Base-by-base conservation (phyloP, 2,113 vertebrate genomes). In the Ciconia stormi region DNA sequence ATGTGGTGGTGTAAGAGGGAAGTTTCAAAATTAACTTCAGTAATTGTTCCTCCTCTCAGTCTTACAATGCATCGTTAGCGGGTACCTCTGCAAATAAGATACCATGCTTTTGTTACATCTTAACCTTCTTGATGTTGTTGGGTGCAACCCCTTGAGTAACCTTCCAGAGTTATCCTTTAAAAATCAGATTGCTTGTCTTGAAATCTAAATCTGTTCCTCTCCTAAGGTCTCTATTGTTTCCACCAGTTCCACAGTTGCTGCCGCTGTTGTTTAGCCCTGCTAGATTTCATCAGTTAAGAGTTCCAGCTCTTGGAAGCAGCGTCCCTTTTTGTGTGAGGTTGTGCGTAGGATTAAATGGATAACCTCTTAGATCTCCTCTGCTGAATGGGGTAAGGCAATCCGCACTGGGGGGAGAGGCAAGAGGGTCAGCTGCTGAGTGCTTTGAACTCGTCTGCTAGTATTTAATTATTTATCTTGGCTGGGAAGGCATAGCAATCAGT, bases 21-120 rank as follows among this genome's bases (percentile, higher is more conserved):
- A 93, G 95, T 94, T 96, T 96, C 96, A 80, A 95, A 95, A 92
- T 80, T 65, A 73, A 61, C 96, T 93, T 84, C 40, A 21, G 66
- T 65, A 42, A 77, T 94, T 88, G 87, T 94, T 97, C 78, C 70
- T 94, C 36, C 63, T 82, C 74, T 76, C 4, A 4, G 84, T 69
- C 82, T 94, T 44, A 96, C 95, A 95, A 95, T 92, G 95, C 46
- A 13, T 94, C 8, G 1, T 96, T 93, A 94, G 82, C 87, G 56
- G 70, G 20, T 79, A 65, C 14, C 84, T 79, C 71, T 66, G 90
- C 46, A 66, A 50, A 77, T 30, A 23, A 95, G 79, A 85, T 93
- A 80, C 7, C 30, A 65, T 23, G 52, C 44, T 92, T 88, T 82
- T 82, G 56, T 94, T 42, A 29, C 23, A 11, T 87, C 77, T 67